Conservation (phyloP, 2,113 vertebrate genomes). For the Pimephales promelas region DNA sequence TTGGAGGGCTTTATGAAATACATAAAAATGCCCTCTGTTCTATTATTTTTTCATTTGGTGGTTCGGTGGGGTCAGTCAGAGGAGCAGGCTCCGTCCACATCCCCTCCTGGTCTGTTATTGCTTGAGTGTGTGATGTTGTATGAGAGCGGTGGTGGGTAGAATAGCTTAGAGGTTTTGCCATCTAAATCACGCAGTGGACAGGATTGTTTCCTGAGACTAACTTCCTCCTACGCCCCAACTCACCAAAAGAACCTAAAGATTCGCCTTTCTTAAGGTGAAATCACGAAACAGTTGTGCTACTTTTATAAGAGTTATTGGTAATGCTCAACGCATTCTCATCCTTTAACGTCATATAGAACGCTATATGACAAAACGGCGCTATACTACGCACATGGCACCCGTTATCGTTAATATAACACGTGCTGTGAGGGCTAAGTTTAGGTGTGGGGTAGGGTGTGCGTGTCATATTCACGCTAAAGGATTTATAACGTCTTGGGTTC, state of each 20-base stretch:
- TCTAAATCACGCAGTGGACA: slow-evolving; percentile 60
- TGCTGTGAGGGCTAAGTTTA: too few species aligned
- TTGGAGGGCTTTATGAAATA: slow-evolving; percentile 60
- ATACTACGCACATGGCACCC: too few species aligned
- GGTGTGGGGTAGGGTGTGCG: too few species aligned
- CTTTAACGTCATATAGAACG: too few species aligned
- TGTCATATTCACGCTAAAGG: too few species aligned
- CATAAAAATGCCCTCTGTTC: slow-evolving; percentile 63
- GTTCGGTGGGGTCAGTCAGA: slow-evolving; percentile 61
- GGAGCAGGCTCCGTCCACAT: slow-evolving; percentile 57
- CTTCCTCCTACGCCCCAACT: slow-evolving; percentile 1
- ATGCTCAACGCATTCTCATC: too few species aligned
- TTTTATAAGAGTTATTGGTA: neutral
- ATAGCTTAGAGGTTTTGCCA: slow-evolving; percentile 57
- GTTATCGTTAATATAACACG: too few species aligned
- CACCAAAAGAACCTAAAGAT: slow-evolving; percentile 52
- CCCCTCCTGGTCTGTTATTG: slow-evolving; percentile 60
- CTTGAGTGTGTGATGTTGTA: slow-evolving; percentile 57
- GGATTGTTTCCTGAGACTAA: slow-evolving; percentile 46
- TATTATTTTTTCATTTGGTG: slow-evolving; percentile 67
- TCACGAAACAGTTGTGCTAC: neutral
- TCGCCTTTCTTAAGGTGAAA: neutral
- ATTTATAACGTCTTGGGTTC: too few species aligned
- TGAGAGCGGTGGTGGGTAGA: slow-evolving; percentile 37
- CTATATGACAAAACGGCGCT: too few species aligned